phyloP scores from a whole-genome alignment of 2,113 vertebrate species.

The Herpailurus yagouaroundi region DNA sequence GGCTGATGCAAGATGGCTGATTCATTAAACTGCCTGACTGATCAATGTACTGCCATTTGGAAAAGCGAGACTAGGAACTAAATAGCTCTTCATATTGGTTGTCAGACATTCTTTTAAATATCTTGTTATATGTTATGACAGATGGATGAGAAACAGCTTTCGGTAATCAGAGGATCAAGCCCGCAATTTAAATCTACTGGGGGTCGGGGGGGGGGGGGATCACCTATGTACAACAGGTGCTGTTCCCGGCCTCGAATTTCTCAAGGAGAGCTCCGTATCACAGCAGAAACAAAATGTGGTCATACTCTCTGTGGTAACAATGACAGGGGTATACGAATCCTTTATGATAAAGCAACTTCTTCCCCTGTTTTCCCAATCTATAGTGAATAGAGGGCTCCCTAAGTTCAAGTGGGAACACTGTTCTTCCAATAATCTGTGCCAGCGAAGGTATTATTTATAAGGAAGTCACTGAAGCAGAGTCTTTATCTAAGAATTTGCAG shows the following conservation, averaged over 20 bases:
- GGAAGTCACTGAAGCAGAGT: background rate
- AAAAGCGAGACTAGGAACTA: conserved; percentile 59
- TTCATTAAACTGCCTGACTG: conserved; percentile 81
- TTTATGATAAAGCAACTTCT: background rate
- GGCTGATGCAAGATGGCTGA: conserved; percentile 79
- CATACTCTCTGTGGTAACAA: background rate
- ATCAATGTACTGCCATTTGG: conserved; percentile 70
- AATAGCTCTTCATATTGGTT: conserved; percentile 60
- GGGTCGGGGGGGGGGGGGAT: background rate
- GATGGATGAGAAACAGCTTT: conserved; percentile 61
- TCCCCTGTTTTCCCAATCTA: background rate
- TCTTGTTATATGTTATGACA: conserved; percentile 57
- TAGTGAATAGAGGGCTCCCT: background rate
- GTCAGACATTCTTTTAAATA: conserved; percentile 62
- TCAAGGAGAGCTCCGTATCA: background rate
- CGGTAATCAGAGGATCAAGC: conserved; percentile 63
- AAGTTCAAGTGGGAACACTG: conserved; percentile 19
- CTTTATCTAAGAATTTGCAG: conserved; percentile 30
- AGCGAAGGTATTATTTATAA: conserved; percentile 4
- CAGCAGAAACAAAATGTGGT: background rate
- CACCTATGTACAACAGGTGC: background rate
- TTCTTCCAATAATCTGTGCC: conserved; percentile 32
- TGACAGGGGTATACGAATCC: conserved; percentile 6
- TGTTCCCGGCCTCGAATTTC: background rate
- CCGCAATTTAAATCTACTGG: background rate